Evolutionary conservation across 2,797 vertebrate genomes (phyloP).

Genomic region (Myotis myotis): DNA sequence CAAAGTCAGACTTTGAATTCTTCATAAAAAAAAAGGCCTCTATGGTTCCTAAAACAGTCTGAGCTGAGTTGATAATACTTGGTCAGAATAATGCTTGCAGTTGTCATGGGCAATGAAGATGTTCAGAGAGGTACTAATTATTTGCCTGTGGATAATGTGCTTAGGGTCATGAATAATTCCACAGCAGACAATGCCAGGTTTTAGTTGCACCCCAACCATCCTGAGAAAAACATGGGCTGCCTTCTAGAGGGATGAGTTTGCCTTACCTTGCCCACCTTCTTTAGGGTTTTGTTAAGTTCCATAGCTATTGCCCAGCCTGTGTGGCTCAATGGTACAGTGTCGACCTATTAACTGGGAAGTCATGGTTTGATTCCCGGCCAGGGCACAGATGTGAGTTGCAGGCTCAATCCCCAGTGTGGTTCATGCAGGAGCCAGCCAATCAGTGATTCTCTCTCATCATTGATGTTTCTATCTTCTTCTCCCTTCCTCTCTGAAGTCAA

Average conservation of each 20-base stretch:
- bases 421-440: too few relatives aligned
- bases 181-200: background rate
- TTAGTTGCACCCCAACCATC: background rate
- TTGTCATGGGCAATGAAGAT: background rate
- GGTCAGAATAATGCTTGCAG: background rate
- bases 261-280: background rate
- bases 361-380: too few relatives aligned
- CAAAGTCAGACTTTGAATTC: background rate
- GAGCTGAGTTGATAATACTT: background rate
- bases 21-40: background rate
- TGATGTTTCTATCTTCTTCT: too few relatives aligned
- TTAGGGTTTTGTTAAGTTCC: background rate
- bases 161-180: background rate
- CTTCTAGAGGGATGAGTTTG: background rate
- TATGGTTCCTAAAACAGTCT: background rate
- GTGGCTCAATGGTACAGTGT: too few relatives aligned
- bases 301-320: background rate
- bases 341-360: too few relatives aligned
- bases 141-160: background rate
- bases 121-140: background rate
- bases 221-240: background rate
- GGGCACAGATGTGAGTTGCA: too few relatives aligned
- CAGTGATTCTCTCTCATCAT: too few relatives aligned
- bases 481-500: too few relatives aligned
- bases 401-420: too few relatives aligned